Conservation (phyloP, 1,140 invertebrate species). For the Drosophila insularis region DNA sequence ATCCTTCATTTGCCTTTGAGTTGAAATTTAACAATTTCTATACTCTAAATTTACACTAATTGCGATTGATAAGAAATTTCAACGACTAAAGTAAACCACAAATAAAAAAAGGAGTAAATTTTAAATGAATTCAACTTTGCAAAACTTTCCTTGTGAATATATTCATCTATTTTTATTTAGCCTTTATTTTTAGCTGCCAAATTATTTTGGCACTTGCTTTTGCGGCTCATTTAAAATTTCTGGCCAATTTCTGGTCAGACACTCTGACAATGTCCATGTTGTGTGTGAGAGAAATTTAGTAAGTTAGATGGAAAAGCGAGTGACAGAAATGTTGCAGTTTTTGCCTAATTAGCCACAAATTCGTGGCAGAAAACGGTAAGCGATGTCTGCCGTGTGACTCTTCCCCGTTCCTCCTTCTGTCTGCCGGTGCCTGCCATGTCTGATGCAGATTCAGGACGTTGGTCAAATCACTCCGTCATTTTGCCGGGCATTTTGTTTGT, state of each 20-base stretch:
- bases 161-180: too few species aligned
- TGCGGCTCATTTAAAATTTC: not conserved
- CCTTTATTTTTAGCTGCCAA: too few species aligned
- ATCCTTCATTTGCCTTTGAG: not conserved
- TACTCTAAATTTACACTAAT: too few species aligned
- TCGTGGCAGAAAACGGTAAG: slow-evolving; percentile 16
- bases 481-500: slow-evolving; percentile 6
- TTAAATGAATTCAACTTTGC: too few species aligned
- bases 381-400: not conserved
- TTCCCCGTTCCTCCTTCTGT: not conserved
- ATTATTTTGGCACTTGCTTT: not conserved
- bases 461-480: slow-evolving; percentile 7
- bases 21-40: not conserved
- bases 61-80: too few species aligned
- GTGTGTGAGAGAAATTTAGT: not conserved
- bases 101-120: too few species aligned
- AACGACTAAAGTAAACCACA: too few species aligned
- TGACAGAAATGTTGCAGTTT: slow-evolving; percentile 3
- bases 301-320: not conserved
- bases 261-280: not conserved
- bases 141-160: too few species aligned
- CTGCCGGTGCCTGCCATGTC: not conserved
- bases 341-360: slow-evolving; percentile 25
- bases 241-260: not conserved
- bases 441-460: slow-evolving; percentile 16